A percentile compares a stretch with the other conserved stretches of the same genome.
phyloP scores from a whole-genome alignment of 2,888 invertebrate species.

The Acanthosepion esculentum region DNA sequence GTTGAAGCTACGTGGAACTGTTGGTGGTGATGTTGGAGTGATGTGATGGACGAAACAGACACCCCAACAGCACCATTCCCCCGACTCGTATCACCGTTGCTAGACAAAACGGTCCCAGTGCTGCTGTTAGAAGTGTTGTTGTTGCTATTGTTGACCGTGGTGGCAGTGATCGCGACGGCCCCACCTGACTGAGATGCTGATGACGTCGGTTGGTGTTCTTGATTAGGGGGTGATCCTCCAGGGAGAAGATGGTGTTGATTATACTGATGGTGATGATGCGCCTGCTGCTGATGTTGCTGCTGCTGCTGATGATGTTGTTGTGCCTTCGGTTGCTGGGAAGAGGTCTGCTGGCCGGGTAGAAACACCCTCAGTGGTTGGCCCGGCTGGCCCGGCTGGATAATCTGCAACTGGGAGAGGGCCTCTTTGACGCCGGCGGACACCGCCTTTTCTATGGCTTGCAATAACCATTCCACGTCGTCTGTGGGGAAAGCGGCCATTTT shows the following conservation, averaged over 20 bases:
- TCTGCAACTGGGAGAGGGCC: conserved; percentile 42
- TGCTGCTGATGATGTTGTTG: conserved; percentile 40
- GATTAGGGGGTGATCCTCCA: neutral
- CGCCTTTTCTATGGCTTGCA: conserved; percentile 46
- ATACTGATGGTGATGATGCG: neutral
- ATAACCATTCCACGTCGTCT: conserved; percentile 47
- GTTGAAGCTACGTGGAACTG: neutral
- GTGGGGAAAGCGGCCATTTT: conserved; percentile 42
- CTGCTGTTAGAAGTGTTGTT: conserved; percentile 25
- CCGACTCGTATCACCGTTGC: neutral
- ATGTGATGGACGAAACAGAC: neutral
- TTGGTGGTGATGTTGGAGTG: neutral
- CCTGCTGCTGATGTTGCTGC: neutral
- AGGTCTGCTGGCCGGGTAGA: conserved; percentile 38
- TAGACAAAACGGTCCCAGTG: neutral
- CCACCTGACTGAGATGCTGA: conserved; percentile 45
- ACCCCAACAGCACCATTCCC: neutral
- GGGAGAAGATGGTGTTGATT: conserved; percentile 40
- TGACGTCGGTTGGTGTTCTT: neutral
- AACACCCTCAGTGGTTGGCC: conserved; percentile 45
- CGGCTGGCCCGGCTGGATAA: conserved; percentile 45
- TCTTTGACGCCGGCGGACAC: conserved; percentile 45
- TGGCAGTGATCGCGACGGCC: conserved; percentile 11
- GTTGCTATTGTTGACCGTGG: conserved; percentile 24
- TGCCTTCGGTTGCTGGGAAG: neutral